Percentiles rank a stretch among this genome's conserved stretches.
These are phyloP conservation scores for Pseudomyrmex dendroicus DNA, from an alignment of 1,140 invertebrate species.

Conservation along the genomic window DNA sequence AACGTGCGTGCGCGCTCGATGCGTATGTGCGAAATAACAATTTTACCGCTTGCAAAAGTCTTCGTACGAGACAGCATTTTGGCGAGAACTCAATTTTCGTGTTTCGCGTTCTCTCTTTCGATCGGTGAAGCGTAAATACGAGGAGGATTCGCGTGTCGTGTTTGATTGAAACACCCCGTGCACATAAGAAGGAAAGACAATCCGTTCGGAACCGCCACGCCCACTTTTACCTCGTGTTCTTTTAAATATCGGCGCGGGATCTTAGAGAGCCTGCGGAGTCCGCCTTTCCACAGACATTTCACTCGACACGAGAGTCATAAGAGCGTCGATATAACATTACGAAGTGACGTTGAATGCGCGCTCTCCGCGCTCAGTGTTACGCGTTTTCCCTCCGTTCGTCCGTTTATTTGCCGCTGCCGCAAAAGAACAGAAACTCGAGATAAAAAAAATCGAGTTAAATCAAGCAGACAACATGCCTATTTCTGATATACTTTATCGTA, in stretches of 20 bases:
- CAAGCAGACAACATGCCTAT: not conserved
- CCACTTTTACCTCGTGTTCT: slow-evolving; percentile 81
- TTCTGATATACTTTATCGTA: not conserved
- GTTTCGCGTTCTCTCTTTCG: not conserved
- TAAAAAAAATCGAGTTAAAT: not conserved
- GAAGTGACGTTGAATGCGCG: no score
- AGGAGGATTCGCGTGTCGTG: not conserved
- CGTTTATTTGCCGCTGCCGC: not conserved
- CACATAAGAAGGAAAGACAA: slow-evolving; percentile 66
- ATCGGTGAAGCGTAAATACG: not conserved
- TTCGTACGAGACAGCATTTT: no score
- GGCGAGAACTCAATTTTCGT: not conserved
- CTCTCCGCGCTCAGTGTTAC: not conserved
- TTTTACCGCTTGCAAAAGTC: not conserved
- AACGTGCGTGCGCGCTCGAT: not conserved
- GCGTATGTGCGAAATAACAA: not conserved
- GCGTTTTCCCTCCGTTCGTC: not conserved
- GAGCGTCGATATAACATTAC: slow-evolving; percentile 37
- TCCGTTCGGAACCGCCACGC: slow-evolving; percentile 75
- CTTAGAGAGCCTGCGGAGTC: slow-evolving; percentile 35
- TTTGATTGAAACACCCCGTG: not conserved
- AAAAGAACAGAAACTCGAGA: not conserved
- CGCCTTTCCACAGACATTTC: slow-evolving; percentile 77
- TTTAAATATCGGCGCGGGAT: slow-evolving; percentile 78
- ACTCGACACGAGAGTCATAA: slow-evolving; percentile 37